Evolutionary conservation across 1,140 invertebrate genomes (phyloP), one percentile per base, ranked within the genome.

Genomic region (Formica exsecta): DNA sequence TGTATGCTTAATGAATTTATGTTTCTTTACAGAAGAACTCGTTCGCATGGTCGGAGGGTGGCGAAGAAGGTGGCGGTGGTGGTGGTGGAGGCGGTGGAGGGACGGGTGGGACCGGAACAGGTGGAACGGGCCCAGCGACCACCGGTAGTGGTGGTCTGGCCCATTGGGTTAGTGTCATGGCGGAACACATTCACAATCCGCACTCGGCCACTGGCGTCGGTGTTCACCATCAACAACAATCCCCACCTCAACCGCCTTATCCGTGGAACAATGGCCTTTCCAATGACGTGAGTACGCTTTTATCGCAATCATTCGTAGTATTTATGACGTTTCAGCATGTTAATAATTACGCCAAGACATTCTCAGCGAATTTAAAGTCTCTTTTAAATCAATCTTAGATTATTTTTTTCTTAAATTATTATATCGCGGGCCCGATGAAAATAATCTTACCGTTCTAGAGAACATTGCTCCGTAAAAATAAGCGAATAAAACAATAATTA

Each of bases 151-250:
- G 93, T 41, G 96, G 94, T 86, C 94, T 96, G 90, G 96, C 96
- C 87, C 96, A 97, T 92, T 97, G 96, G 96, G 96, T 96, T 95
- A 96, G 96, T 92, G 96, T 97, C 89, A 96, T 97, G 96, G 96
- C 96, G 48, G 96, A 96, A 80, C 96, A 96, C 93, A 96, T 96
- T 92, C 96, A 96, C 94, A 95, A 96, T 90, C 95, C 95, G 19
- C 96, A 96, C 91, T 93, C 94, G 16, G 87, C 94, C 7, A 88
- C 93, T 4, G 92, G 92, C 59, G 94, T 95, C 51, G 91, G 92
- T 36, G 92, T 92, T 68, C 93, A 94, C 57, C 94, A 95, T 91
- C 94, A 95, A 92, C 94, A 95, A 85, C 94, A 95, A 51, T 94
- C 95, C 89, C 93, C 94, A 76, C 93, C 96, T 87, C 93, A 96